Percentiles rank a stretch among this genome's conserved stretches.
phyloP scores from a whole-genome alignment of 2,888 invertebrate genomes.

The Steinernema scapterisci region DNA sequence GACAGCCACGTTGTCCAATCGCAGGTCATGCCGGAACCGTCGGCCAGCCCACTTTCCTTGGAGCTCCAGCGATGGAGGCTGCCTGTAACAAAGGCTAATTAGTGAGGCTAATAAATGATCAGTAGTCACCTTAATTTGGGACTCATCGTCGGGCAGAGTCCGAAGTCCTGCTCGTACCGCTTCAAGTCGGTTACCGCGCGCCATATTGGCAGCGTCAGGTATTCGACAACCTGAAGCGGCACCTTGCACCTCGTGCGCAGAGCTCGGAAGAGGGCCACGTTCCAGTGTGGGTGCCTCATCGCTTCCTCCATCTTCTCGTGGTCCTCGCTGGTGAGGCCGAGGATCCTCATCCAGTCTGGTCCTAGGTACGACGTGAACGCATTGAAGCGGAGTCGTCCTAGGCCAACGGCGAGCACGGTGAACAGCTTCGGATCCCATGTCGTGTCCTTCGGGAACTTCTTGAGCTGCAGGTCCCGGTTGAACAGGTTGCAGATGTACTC shows the following conservation, averaged over 20 bases:
- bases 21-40: slow-evolving; percentile 50
- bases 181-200: background rate
- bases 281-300: background rate
- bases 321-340: background rate
- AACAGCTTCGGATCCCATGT: slow-evolving; percentile 20
- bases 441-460: background rate
- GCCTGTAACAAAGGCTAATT: background rate
- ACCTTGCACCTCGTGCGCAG: background rate
- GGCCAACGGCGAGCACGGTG: background rate
- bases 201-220: background rate
- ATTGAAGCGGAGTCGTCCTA: background rate
- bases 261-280: slow-evolving; percentile 4
- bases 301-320: background rate
- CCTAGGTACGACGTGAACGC: background rate
- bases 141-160: background rate
- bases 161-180: slow-evolving; percentile 6
- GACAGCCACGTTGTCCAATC: slow-evolving; percentile 47
- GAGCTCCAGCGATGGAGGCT: slow-evolving; percentile 1
- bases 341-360: background rate
- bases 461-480: background rate
- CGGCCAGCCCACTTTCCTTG: background rate
- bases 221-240: background rate
- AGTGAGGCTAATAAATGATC: too few species aligned
- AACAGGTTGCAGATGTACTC: slow-evolving; percentile 6
- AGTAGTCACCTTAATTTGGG: slow-evolving; percentile 2